Evolutionary conservation across 2,113 vertebrate species (phyloP).

Genomic region (Peromyscus maniculatus): DNA sequence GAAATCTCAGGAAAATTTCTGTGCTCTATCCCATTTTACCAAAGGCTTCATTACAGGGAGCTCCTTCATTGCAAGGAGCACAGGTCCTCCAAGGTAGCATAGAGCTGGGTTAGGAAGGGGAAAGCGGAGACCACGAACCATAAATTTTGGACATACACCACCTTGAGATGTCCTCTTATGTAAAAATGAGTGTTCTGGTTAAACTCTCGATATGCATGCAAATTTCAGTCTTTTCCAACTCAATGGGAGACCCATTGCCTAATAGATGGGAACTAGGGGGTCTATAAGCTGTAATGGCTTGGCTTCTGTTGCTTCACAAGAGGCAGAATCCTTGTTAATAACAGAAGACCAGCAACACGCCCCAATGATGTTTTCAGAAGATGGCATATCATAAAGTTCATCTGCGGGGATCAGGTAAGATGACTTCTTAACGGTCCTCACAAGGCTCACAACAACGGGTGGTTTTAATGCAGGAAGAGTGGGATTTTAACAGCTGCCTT

Average conservation of each 20-base stretch:
- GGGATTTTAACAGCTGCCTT: constrained; percentile 81
- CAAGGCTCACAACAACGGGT: constrained; percentile 62
- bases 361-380: constrained; percentile 66
- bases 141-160: constrained; percentile 48
- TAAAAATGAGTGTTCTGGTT: constrained; percentile 66
- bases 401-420: constrained; percentile 78
- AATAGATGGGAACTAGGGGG: constrained; percentile 76
- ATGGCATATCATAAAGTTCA: constrained; percentile 38
- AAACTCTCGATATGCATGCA: constrained; percentile 73
- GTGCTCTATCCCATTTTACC: neutral
- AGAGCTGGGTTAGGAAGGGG: neutral
- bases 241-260: constrained; percentile 75
- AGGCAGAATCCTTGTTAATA: constrained; percentile 58
- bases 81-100: neutral
- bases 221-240: constrained; percentile 79
- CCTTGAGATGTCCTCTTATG: constrained; percentile 71
- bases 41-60: neutral
- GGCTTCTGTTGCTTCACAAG: constrained; percentile 72
- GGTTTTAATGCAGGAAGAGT: constrained; percentile 79
- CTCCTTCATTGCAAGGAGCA: neutral
- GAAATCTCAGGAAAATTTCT: neutral
- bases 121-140: neutral
- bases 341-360: constrained; percentile 61
- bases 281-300: constrained; percentile 76
- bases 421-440: constrained; percentile 77